Conservation (phyloP, 1,140 invertebrate species). For the Drosophila arawakana region DNA sequence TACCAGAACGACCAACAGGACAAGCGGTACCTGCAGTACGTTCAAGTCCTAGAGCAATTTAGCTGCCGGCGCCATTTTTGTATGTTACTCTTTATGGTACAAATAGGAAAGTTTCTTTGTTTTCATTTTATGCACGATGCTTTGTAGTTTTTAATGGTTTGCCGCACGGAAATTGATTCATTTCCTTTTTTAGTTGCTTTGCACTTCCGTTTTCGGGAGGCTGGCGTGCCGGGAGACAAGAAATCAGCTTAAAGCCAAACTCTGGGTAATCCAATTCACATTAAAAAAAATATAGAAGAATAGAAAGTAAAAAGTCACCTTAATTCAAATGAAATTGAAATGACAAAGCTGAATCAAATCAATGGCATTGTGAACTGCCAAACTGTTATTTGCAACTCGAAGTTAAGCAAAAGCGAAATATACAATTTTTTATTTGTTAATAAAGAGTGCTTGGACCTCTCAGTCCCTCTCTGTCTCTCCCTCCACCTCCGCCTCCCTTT, state of each 20-base stretch:
- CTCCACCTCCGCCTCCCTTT: conserved; percentile 37
- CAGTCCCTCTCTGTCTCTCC: conserved; percentile 4
- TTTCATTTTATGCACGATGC: conserved; percentile 26
- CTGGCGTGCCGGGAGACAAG: conserved; percentile 11
- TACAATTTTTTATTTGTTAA: conserved; percentile 68
- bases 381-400: conserved; percentile 73
- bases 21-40: background rate
- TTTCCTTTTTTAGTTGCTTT: conserved; percentile 75
- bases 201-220: conserved; percentile 54
- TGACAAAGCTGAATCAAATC: conserved; percentile 47
- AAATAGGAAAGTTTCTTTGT: conserved; percentile 34
- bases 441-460: conserved; percentile 63
- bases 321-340: conserved; percentile 64
- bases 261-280: too few species aligned
- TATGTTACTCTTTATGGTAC: conserved; percentile 23
- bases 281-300: too few species aligned
- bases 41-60: background rate
- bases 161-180: conserved; percentile 78
- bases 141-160: conserved; percentile 79
- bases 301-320: conserved; percentile 29
- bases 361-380: conserved; percentile 55
- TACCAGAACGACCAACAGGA: too few species aligned
- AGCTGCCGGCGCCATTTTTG: conserved; percentile 32
- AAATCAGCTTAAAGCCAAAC: too few species aligned
- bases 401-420: conserved; percentile 69